Conservation (phyloP, 2,888 invertebrate genomes). For the Epinotia nisella region DNA sequence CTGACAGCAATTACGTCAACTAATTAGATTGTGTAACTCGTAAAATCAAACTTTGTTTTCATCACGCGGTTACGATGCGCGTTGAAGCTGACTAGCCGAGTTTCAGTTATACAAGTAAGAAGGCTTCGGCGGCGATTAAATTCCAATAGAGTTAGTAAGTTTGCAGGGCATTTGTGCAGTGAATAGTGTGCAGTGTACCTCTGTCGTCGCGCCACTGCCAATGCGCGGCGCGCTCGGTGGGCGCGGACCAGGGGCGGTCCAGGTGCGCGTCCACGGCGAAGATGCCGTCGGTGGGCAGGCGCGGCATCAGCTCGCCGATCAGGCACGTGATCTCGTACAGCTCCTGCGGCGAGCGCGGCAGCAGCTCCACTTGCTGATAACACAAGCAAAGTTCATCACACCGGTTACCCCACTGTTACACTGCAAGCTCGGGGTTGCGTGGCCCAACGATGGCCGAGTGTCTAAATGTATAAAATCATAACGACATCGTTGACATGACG, state of each 20-base stretch:
- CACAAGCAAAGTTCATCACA: background rate
- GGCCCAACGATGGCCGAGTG: too few species aligned
- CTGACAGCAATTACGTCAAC: background rate
- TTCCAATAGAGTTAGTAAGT: background rate
- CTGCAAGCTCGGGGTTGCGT: too few species aligned
- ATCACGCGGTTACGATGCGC: too few species aligned
- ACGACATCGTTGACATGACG: too few species aligned
- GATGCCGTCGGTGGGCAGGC: slow-evolving; percentile 96
- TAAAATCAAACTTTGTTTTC: too few species aligned
- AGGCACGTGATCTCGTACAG: slow-evolving; percentile 98
- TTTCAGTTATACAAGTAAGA: too few species aligned
- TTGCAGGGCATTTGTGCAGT: background rate
- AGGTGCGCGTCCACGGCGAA: slow-evolving; percentile 96
- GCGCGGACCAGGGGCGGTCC: slow-evolving; percentile 89
- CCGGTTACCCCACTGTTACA: too few species aligned
- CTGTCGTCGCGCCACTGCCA: slow-evolving; percentile 99
- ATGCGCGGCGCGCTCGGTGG: slow-evolving; percentile 93
- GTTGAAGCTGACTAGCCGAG: too few species aligned
- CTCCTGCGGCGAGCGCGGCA: slow-evolving; percentile 97
- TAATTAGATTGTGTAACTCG: background rate
- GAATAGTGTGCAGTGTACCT: slow-evolving; percentile 83
- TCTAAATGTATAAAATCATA: too few species aligned
- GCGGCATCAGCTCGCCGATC: slow-evolving; percentile 98
- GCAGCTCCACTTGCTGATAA: slow-evolving; percentile 89
- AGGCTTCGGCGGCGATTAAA: background rate